Evolutionary conservation across 2,888 invertebrate genomes (phyloP).

Genomic region (Phyllotreta striolata): DNA sequence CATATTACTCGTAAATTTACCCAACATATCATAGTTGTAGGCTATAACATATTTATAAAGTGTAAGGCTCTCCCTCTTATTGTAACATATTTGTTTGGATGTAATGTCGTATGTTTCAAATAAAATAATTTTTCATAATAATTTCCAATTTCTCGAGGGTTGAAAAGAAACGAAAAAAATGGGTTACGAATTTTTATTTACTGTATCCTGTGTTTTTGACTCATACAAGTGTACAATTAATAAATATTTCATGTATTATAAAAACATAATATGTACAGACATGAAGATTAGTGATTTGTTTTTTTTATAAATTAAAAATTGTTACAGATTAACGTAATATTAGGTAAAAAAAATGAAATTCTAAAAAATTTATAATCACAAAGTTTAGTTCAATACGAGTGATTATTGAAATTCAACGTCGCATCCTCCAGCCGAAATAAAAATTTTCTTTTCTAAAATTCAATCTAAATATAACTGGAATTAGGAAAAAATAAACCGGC

Average conservation of each 20-base stretch:
- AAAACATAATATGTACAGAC: conserved; percentile 62
- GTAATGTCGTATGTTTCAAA: conserved; percentile 24
- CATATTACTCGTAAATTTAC: conserved; percentile 26
- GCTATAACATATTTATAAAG: conserved; percentile 32
- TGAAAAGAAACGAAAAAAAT: conserved; percentile 34
- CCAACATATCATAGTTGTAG: conserved; percentile 50
- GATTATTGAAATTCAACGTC: conserved; percentile 27
- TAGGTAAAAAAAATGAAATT: conserved; percentile 44
- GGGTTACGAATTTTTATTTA: conserved; percentile 57
- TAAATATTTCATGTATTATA: conserved; percentile 61
- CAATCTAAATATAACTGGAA: no score
- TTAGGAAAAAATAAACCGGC: not conserved
- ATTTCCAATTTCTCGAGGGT: not conserved
- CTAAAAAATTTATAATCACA: conserved; percentile 38
- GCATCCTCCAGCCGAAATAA: conserved; percentile 27
- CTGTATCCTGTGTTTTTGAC: conserved; percentile 52
- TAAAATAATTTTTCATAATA: conserved; percentile 18
- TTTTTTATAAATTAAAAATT: conserved; percentile 47
- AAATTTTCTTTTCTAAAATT: no score
- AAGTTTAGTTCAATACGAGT: conserved; percentile 32
- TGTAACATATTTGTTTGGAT: conserved; percentile 22
- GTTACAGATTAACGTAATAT: conserved; percentile 49
- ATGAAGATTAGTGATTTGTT: conserved; percentile 57
- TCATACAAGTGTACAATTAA: conserved; percentile 57
- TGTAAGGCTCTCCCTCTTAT: conserved; percentile 8